Base-by-base conservation (phyloP, 2,797 vertebrate genomes). In the Hydrolagus colliei region DNA sequence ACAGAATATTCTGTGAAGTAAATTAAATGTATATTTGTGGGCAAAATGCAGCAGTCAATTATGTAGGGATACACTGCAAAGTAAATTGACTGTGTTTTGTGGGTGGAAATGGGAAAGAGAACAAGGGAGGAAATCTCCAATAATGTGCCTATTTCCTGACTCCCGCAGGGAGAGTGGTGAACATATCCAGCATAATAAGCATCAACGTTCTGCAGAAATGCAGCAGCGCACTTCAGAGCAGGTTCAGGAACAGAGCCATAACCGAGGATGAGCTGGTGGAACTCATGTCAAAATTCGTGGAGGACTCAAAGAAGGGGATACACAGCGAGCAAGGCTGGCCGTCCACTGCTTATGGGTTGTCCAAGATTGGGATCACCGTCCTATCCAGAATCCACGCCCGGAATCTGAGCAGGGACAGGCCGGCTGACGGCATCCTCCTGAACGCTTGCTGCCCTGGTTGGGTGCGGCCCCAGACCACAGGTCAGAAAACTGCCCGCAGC, bases 401-500 rank as follows among this genome's bases (percentile, higher is more conserved):
- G 10, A 73, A 86, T n/a, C 22, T 91, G 16, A 84, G 85, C 4
- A 86, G 88, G 86, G 89, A 88, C 3, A 88, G 90, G 86, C 20
- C 88, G 2, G 78, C 72, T 20, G 91, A 91, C 73, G 89, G 89
- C 72, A 91, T 91, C 59, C 89, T 91, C 52, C 82, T 91, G 8
- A 91, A 91, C 52, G 90, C 90, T 61, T 91, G 91, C 72, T 91
- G 90, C 75, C 91, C 90, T 12, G 91, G 91, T 77, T 90, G 87
- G 90, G 91, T 91, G 35, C 79, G 86, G 68, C 90, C 90, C 35
- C 90, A 91, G 76, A 91, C 91, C 90, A 88, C 90, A 11, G 89
- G 90, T n/a, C 0, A 65, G 20, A 90, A 91, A 8, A 90, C 89
- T 27, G 0, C 87, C 35, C 89, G 89, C 77, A 89, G 88, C 63